These are phyloP conservation scores for Metopolophium dirhodum DNA, from an alignment of 1,140 invertebrate species.

Conservation along the genomic window DNA sequence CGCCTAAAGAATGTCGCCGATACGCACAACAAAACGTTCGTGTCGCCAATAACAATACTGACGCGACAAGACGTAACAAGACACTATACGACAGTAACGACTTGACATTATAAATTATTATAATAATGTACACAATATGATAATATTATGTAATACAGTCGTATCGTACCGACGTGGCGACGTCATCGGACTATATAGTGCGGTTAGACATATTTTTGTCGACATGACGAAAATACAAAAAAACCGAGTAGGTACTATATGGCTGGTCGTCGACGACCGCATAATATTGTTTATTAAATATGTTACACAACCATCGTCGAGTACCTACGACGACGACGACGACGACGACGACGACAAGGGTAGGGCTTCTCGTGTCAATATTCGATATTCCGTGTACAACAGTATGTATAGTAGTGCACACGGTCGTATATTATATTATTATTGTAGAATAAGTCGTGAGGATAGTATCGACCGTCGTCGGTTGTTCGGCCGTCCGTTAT, in stretches of 20 bases:
- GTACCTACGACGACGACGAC: background rate
- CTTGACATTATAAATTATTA: background rate
- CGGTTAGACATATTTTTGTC: background rate
- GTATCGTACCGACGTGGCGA: background rate
- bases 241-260: background rate
- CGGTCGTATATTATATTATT: conserved; percentile 20
- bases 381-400: conserved; percentile 23
- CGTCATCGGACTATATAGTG: background rate
- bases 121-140: too few relatives aligned
- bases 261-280: background rate
- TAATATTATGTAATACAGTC: background rate
- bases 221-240: background rate
- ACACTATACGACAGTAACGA: background rate
- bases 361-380: conserved; percentile 51
- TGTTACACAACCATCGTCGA: conserved; percentile 11
- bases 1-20: background rate
- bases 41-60: background rate
- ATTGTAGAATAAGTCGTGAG: conserved; percentile 20
- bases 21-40: background rate
- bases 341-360: background rate
- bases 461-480: conserved; percentile 39
- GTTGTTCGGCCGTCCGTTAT: background rate
- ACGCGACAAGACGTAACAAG: too few relatives aligned
- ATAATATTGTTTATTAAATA: background rate
- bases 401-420: background rate